Base-by-base conservation (phyloP, 2,113 vertebrate species). In the Myrmophylax atrothorax region DNA sequence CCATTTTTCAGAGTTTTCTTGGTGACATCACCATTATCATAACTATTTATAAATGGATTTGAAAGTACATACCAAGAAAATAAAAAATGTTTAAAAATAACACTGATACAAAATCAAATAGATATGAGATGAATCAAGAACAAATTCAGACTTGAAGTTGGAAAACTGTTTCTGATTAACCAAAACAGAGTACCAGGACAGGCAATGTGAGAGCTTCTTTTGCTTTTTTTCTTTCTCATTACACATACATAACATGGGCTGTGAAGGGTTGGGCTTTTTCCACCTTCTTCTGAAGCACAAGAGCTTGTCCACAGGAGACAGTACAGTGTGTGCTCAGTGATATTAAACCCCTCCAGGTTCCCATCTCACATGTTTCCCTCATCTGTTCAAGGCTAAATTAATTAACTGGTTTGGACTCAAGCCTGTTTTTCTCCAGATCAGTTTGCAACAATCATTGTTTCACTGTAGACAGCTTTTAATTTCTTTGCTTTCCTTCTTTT, bases 221-320 rank as follows among this genome's bases (percentile, higher is more conserved):
- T 73, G 7, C 12, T 64, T 76, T 79, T 79, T 84, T 76, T 24
- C 12, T 67, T 47, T 24, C 18, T 64, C n/a, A 26, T 67, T 44
- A 44, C 26, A n/a, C 3, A 12, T 9, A 66, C 1, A 3, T 23
- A 29, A 6, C 1, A 3, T 8, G n/a, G 16, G 9, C 55, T 49
- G n/a, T 44, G 46, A 67, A 58, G 35, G 12, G 18, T 14, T 60
- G n/a, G 18, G 8, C 17, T 62, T 82, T 82, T 59, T 52, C 15
- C 26, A 31, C 44, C 7, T 64, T 49, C 44, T 58, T 66, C 35
- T 28, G 6, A 81, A 80, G 29, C 35, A 55, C 18, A 47, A 50
- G 35, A 64, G 6, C 19, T 55, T 68, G 37, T 47, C 72, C 62
- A 67, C 33, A 37, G 20, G 22, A 72, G 42, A 78, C 5, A 31